Percentiles rank a stretch among this genome's conserved stretches.
These are phyloP conservation scores for Polia nebulosa DNA, from an alignment of 2,888 invertebrate genomes.

Conservation along the genomic window DNA sequence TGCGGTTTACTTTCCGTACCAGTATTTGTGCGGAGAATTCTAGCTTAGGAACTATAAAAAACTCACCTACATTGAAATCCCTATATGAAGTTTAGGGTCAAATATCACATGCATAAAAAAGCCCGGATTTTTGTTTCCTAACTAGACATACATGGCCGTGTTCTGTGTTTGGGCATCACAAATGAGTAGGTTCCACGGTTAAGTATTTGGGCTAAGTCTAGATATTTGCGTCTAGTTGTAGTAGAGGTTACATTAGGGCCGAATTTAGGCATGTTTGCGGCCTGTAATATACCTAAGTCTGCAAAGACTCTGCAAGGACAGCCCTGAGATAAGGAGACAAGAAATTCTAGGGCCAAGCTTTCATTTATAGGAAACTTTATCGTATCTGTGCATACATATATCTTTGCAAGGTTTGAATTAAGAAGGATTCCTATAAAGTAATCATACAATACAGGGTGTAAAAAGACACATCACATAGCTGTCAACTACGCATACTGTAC, in stretches of 20 bases:
- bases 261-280: background rate
- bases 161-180: background rate
- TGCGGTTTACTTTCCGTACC: background rate
- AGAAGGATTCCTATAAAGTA: conserved; percentile 5
- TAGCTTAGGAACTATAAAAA: background rate
- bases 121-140: background rate
- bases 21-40: background rate
- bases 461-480: too few relatives aligned
- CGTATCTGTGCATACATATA: background rate
- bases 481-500: too few relatives aligned
- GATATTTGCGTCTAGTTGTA: conserved; percentile 1
- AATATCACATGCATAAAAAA: background rate
- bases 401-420: conserved; percentile 10
- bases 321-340: background rate
- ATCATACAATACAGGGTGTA: conserved; percentile 9
- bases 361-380: background rate
- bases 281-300: background rate
- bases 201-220: background rate
- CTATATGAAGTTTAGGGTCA: background rate
- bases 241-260: background rate
- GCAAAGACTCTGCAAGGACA: too few relatives aligned
- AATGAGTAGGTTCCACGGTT: background rate
- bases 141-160: background rate
- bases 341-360: background rate
- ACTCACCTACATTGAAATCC: background rate